These are phyloP conservation scores for Fistularia tabacaria DNA, from an alignment of 2,797 vertebrate genomes.

Conservation along the genomic window DNA sequence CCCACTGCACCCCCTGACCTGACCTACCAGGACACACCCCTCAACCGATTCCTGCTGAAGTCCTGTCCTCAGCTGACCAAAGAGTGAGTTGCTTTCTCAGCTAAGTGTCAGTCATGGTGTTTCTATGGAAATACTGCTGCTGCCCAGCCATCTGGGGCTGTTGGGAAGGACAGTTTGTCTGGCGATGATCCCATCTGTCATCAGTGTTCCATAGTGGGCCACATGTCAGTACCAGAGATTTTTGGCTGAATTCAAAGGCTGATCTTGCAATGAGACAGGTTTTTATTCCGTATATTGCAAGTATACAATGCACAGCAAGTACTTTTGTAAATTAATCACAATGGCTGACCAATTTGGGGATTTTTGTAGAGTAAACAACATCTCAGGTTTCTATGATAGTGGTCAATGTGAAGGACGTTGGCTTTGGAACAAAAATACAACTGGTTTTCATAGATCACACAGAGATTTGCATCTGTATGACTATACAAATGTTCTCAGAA, in stretches of 20 bases:
- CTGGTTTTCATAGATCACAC: too few species aligned
- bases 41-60: conserved; percentile 90
- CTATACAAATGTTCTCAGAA: too few species aligned
- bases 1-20: conserved; percentile 91
- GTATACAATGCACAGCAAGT: too few species aligned
- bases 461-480: too few species aligned
- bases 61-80: conserved; percentile 93
- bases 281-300: too few species aligned
- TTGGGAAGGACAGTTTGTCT: conserved; percentile 29
- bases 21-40: conserved; percentile 86
- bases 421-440: too few species aligned
- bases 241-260: conserved; percentile 7
- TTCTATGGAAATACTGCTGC: conserved; percentile 24
- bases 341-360: too few species aligned
- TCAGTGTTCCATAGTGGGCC: conserved; percentile 22
- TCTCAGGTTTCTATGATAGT: too few species aligned
- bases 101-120: conserved; percentile 41
- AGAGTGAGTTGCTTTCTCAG: conserved; percentile 84
- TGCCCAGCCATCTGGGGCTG: conserved; percentile 31
- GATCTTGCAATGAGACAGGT: background rate
- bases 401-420: too few species aligned
- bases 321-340: too few species aligned
- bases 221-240: conserved; percentile 7
- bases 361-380: too few species aligned
- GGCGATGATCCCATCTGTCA: conserved; percentile 34